Evolutionary conservation across 2,797 vertebrate genomes (phyloP).

Genomic region (Natrix natrix): DNA sequence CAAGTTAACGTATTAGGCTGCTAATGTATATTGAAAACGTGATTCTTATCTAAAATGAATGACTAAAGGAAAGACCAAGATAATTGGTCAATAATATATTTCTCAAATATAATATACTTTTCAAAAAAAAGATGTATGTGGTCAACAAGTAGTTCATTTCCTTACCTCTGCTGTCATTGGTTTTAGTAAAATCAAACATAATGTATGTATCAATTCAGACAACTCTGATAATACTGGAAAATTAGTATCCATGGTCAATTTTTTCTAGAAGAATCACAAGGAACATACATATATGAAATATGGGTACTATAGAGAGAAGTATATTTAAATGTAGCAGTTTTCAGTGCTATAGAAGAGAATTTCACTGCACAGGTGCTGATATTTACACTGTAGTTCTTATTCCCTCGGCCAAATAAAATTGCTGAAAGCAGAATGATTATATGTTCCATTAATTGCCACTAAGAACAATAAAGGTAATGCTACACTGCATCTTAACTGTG

Average conservation of each 20-base stretch:
- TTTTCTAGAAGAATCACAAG: background rate
- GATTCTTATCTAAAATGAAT: background rate
- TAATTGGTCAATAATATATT: background rate
- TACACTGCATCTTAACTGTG: background rate
- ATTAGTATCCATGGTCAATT: background rate
- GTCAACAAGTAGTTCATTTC: background rate
- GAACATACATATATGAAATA: background rate
- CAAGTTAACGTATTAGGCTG: background rate
- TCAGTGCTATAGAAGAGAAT: background rate
- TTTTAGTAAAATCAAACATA: background rate
- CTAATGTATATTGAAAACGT: background rate
- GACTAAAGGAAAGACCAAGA: background rate
- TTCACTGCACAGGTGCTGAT: background rate
- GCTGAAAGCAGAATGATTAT: background rate
- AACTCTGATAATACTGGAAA: background rate
- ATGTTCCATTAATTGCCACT: background rate
- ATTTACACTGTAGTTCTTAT: background rate
- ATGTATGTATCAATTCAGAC: background rate
- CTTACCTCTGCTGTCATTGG: background rate
- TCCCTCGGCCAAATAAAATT: background rate
- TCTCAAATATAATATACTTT: background rate
- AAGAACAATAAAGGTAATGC: background rate
- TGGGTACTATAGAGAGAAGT: background rate
- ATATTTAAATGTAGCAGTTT: background rate
- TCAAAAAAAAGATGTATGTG: background rate